Percentiles rank a stretch among this genome's conserved stretches.
These are phyloP conservation scores for Gallinago media DNA, from an alignment of 2,113 vertebrate genomes.

Conservation along the genomic window DNA sequence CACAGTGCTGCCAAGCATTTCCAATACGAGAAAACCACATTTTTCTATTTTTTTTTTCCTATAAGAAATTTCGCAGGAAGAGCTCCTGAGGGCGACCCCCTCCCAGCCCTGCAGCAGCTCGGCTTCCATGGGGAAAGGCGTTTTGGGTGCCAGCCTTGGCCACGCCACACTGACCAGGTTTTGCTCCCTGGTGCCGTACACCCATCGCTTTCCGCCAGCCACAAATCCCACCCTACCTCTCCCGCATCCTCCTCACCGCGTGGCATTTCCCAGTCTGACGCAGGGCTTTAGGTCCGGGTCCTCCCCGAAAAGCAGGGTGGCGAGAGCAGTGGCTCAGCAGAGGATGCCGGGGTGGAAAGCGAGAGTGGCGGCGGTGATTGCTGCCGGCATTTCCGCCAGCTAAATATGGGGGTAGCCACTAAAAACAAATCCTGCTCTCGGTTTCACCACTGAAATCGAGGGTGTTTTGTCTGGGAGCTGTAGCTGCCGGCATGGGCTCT, in stretches of 20 bases:
- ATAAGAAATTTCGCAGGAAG: background rate
- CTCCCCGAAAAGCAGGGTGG: fast-evolving
- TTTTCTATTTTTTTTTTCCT: background rate
- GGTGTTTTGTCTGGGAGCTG: background rate
- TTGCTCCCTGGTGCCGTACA: fast-evolving
- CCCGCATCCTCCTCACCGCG: fast-evolving
- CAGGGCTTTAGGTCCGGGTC: background rate
- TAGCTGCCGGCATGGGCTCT: background rate
- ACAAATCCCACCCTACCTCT: background rate
- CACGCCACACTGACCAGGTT: fast-evolving
- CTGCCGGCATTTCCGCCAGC: background rate
- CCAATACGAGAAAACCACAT: fast-evolving
- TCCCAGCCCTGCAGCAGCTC: background rate
- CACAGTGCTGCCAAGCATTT: background rate
- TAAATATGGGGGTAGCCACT: slow-evolving; percentile 8
- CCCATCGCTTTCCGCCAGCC: background rate
- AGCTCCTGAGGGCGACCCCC: fast-evolving
- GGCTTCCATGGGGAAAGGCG: fast-evolving
- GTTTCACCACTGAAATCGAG: background rate
- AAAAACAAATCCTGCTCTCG: background rate
- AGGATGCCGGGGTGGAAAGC: background rate
- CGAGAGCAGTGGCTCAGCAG: fast-evolving
- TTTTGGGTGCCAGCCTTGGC: background rate
- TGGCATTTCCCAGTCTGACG: background rate
- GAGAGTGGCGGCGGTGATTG: background rate